phyloP scores from a whole-genome alignment of 2,888 invertebrate genomes.

The Dasypogon diadema region DNA sequence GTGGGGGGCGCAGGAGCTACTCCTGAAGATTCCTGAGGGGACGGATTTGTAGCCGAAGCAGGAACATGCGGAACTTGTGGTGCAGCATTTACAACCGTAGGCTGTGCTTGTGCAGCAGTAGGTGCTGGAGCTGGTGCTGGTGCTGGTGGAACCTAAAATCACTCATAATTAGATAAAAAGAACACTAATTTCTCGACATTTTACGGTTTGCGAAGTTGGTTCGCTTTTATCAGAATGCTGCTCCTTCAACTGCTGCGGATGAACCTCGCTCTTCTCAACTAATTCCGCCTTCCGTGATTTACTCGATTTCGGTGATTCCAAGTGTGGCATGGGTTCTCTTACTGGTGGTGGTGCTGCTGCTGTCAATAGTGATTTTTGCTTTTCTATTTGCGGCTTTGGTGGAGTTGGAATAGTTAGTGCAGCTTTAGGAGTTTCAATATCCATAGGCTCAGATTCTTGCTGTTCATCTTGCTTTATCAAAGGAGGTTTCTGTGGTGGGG shows the following conservation, averaged over 20 bases:
- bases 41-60: constrained; percentile 68
- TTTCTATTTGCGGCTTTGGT: constrained; percentile 60
- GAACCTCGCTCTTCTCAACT: constrained; percentile 56
- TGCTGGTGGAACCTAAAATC: constrained; percentile 7
- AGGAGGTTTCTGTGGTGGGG: constrained; percentile 54
- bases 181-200: too few relatives aligned
- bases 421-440: constrained; percentile 65
- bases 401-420: constrained; percentile 60
- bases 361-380: constrained; percentile 51
- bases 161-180: too few relatives aligned
- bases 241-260: constrained; percentile 33
- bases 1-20: constrained; percentile 60
- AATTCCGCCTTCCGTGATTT: constrained; percentile 50
- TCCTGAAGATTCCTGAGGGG: constrained; percentile 54
- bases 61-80: constrained; percentile 73
- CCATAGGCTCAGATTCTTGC: constrained; percentile 61
- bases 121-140: constrained; percentile 31
- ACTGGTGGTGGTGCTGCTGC: constrained; percentile 35
- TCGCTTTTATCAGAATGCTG: constrained; percentile 35
- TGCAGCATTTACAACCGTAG: constrained; percentile 56
- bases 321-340: constrained; percentile 42
- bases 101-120: constrained; percentile 51
- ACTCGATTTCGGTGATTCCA: constrained; percentile 51
- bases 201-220: neutral
- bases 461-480: constrained; percentile 1